Percentiles rank a stretch among this genome's conserved stretches.
Evolutionary conservation across 1,140 invertebrate genomes (phyloP).

Genomic region (Heliconius congener): DNA sequence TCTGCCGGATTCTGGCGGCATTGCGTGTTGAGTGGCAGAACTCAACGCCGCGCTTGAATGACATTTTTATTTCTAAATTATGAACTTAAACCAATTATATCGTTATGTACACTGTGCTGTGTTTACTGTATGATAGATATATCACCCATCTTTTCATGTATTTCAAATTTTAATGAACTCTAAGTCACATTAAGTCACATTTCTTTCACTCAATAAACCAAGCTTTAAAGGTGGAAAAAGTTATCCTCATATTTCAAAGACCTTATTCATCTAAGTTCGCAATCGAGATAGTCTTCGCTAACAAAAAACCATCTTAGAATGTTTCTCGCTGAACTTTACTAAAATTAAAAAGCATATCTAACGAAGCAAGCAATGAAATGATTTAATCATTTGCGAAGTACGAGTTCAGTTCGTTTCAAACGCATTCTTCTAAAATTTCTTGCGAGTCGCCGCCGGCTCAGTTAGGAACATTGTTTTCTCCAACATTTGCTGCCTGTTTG

Average conservation of each 20-base stretch:
- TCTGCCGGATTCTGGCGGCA: no score
- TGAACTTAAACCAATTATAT: no score
- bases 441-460: slow-evolving; percentile 38
- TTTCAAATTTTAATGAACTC: neutral
- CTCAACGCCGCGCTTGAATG: no score
- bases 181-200: neutral
- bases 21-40: no score
- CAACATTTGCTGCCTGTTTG: slow-evolving; percentile 48
- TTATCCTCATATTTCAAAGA: neutral
- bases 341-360: slow-evolving; percentile 2
- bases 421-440: slow-evolving; percentile 52
- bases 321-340: neutral
- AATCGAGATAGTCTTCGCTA: neutral
- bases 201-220: neutral
- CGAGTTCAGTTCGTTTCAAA: slow-evolving; percentile 29
- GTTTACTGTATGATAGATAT: no score
- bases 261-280: neutral
- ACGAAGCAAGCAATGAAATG: slow-evolving; percentile 24
- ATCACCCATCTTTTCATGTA: neutral
- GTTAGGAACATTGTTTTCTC: slow-evolving; percentile 50
- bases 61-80: no score
- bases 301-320: neutral
- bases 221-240: neutral
- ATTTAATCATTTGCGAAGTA: slow-evolving; percentile 40
- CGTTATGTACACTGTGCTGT: no score